Percentiles rank a stretch among this genome's conserved stretches.
These are phyloP conservation scores for Opisthocomus hoazin DNA, from an alignment of 2,113 vertebrate genomes.

Conservation along the genomic window DNA sequence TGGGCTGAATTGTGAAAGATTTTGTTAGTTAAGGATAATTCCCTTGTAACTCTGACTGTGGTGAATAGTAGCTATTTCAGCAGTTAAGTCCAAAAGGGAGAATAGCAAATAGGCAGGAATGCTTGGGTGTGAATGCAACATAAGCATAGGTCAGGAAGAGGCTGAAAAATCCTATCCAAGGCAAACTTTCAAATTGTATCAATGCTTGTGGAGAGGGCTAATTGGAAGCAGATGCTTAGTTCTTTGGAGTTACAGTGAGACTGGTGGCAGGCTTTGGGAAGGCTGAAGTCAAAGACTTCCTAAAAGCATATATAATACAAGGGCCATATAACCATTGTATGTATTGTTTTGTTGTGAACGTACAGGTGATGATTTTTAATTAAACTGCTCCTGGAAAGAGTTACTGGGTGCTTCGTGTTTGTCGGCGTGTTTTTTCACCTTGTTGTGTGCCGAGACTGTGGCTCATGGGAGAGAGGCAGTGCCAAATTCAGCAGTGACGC, in stretches of 20 bases:
- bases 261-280: not conserved
- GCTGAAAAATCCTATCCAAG: not conserved
- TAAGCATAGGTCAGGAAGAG: not conserved
- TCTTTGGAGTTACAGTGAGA: not conserved
- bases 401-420: not conserved
- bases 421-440: not conserved
- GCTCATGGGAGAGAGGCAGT: too few relatives aligned
- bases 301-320: not conserved
- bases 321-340: not conserved
- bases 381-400: not conserved
- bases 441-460: not conserved
- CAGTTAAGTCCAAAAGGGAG: not conserved
- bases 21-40: not conserved
- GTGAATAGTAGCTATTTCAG: not conserved
- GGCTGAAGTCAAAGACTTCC: not conserved
- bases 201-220: not conserved
- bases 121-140: rapidly evolving
- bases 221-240: not conserved
- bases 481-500: not conserved
- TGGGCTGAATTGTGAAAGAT: not conserved
- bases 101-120: not conserved
- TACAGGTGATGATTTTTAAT: not conserved
- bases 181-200: not conserved
- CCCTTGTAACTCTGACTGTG: not conserved
- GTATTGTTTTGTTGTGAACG: rapidly evolving